Conservation (phyloP, 2,888 invertebrate species). For the Lamellibrachia columna region DNA sequence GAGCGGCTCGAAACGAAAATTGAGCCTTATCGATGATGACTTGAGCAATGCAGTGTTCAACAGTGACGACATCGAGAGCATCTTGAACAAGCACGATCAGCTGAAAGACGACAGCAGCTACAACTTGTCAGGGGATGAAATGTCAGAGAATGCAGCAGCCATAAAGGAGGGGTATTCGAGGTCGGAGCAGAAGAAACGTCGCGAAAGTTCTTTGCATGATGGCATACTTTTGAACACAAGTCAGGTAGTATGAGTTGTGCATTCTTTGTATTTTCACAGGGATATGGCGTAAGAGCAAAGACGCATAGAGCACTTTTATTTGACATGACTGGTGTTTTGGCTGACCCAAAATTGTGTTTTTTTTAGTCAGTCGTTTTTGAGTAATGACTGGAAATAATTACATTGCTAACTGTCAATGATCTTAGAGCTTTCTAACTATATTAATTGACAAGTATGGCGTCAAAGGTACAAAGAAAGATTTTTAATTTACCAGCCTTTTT, state of each 20-base stretch:
- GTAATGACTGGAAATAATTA: no score
- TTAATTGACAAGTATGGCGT: no score
- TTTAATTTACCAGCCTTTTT: no score
- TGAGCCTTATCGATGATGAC: neutral
- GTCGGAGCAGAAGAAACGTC: neutral
- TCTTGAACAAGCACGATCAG: conserved; percentile 6
- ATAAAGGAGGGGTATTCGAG: neutral
- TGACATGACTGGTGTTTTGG: neutral
- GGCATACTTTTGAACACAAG: neutral
- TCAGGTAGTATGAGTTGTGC: neutral
- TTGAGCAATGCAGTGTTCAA: neutral
- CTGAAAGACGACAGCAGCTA: neutral
- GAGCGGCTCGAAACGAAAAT: neutral
- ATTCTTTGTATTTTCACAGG: no score
- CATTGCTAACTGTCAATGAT: no score
- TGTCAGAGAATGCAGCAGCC: neutral
- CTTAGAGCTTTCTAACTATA: no score
- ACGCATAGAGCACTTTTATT: no score
- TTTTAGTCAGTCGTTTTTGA: no score
- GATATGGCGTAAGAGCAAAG: no score
- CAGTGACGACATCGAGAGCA: neutral
- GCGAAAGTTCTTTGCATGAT: neutral
- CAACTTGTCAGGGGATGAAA: neutral
- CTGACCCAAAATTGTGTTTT: neutral
- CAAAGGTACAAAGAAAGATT: no score